Evolutionary conservation across 2,797 vertebrate species (phyloP).

Genomic region (Menidia menidia): DNA sequence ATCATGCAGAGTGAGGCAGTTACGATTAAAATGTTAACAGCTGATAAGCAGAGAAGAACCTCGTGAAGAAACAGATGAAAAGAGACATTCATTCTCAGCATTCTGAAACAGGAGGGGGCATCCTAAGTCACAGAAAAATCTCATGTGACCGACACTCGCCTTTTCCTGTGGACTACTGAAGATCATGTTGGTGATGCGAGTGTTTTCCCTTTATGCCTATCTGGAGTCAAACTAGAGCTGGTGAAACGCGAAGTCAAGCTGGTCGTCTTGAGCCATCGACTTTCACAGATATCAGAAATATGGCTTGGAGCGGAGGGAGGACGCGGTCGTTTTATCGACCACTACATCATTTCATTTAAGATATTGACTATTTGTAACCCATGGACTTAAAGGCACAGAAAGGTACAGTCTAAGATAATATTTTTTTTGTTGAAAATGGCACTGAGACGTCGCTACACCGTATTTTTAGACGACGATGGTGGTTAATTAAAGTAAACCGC

Average conservation of each 20-base stretch:
- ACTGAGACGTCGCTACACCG: constrained; percentile 11
- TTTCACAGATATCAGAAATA: constrained; percentile 54
- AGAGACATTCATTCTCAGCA: constrained; percentile 45
- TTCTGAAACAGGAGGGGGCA: constrained; percentile 9
- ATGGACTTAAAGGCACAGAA: constrained; percentile 31
- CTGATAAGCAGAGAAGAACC: constrained; percentile 36
- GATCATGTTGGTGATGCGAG: neutral
- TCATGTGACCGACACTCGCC: constrained; percentile 56
- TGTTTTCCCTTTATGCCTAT: neutral
- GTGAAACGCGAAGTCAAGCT: constrained; percentile 29
- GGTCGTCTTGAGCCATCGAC: constrained; percentile 31
- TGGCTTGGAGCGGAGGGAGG: constrained; percentile 63
- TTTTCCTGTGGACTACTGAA: constrained; percentile 1
- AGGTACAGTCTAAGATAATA: constrained; percentile 51
- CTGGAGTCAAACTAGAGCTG: constrained; percentile 15
- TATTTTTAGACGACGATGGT: constrained; percentile 16
- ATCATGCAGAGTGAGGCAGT: no score
- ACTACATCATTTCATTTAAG: constrained; percentile 36
- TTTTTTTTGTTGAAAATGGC: neutral
- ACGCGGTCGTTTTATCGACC: constrained; percentile 51
- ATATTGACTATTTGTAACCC: constrained; percentile 9
- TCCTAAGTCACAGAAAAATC: constrained; percentile 31
- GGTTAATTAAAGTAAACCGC: constrained; percentile 8
- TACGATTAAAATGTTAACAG: constrained; percentile 13
- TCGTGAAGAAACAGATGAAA: constrained; percentile 57